These are phyloP conservation scores for Mactromeris polynyma DNA, from an alignment of 2,888 invertebrate species.

Conservation along the genomic window DNA sequence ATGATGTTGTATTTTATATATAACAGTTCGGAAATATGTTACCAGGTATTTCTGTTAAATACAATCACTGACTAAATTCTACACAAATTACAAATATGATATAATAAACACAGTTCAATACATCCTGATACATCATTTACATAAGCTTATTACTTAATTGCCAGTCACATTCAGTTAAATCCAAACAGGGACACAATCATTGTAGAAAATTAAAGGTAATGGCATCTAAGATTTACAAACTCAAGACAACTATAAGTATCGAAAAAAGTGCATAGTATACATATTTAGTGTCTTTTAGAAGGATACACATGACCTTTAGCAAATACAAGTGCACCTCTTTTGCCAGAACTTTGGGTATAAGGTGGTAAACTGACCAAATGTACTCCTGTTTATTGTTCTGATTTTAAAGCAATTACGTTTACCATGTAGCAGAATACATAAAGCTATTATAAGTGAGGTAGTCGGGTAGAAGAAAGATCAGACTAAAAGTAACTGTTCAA, in stretches of 20 bases:
- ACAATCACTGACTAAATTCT: constrained; percentile 30
- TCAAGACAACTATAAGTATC: no score
- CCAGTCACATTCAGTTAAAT: background rate
- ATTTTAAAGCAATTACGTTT: background rate
- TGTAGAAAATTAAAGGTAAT: no score
- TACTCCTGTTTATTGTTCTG: no score
- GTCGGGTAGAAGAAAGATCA: constrained; percentile 34
- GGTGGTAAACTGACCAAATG: no score
- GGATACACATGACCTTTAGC: no score
- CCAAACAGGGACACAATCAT: no score
- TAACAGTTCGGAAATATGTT: constrained; percentile 66
- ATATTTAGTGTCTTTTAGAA: no score
- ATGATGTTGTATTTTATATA: constrained; percentile 51
- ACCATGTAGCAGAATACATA: constrained; percentile 30
- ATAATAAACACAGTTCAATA: constrained; percentile 28
- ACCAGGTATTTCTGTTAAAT: constrained; percentile 43
- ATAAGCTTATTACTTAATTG: background rate
- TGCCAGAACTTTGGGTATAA: no score
- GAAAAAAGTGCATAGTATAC: no score
- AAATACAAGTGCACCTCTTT: no score
- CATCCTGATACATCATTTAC: constrained; percentile 9
- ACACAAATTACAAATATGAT: constrained; percentile 40
- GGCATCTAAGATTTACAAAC: no score
- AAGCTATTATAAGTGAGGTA: constrained; percentile 27
- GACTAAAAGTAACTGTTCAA: constrained; percentile 8